Percentiles rank a stretch among this genome's conserved stretches.
These are phyloP conservation scores for Cydia splendana DNA, from an alignment of 1,140 invertebrate species.

Conservation along the genomic window DNA sequence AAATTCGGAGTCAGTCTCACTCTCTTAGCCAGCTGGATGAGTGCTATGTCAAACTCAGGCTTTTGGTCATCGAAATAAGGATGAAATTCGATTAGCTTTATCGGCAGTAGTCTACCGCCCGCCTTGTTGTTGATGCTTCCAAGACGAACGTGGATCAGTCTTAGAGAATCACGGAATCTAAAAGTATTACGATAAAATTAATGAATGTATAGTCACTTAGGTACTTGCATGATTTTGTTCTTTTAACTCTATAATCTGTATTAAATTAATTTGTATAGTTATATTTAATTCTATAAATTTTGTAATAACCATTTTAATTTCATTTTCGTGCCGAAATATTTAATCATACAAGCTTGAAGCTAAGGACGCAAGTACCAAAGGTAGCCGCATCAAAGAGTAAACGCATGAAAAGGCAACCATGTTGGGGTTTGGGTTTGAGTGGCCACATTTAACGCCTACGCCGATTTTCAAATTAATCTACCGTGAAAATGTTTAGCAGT, in stretches of 20 bases:
- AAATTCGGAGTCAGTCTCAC: conserved; percentile 48
- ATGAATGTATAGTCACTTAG: too few relatives aligned
- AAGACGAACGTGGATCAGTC: conserved; percentile 51
- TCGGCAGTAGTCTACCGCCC: conserved; percentile 51
- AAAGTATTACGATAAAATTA: conserved; percentile 24
- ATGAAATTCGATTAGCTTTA: conserved; percentile 62
- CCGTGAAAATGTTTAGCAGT: not conserved
- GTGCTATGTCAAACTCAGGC: conserved; percentile 58
- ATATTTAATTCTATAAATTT: too few relatives aligned
- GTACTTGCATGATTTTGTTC: too few relatives aligned
- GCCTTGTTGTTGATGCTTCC: conserved; percentile 64
- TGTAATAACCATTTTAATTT: conserved; percentile 30
- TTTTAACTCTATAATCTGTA: too few relatives aligned
- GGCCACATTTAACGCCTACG: too few relatives aligned
- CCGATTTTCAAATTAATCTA: not conserved
- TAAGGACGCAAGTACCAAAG: not conserved
- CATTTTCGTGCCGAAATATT: not conserved
- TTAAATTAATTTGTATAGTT: too few relatives aligned
- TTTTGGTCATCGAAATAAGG: conserved; percentile 59
- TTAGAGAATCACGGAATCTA: conserved; percentile 52
- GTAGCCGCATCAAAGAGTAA: not conserved
- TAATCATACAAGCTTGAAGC: too few relatives aligned
- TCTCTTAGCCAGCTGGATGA: conserved; percentile 50
- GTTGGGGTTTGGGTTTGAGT: not conserved
- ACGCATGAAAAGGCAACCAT: not conserved